A percentile compares a stretch with the other conserved stretches of the same genome.
phyloP scores from a whole-genome alignment of 2,888 invertebrate species.

The Caenorhabditis drosophilae region DNA sequence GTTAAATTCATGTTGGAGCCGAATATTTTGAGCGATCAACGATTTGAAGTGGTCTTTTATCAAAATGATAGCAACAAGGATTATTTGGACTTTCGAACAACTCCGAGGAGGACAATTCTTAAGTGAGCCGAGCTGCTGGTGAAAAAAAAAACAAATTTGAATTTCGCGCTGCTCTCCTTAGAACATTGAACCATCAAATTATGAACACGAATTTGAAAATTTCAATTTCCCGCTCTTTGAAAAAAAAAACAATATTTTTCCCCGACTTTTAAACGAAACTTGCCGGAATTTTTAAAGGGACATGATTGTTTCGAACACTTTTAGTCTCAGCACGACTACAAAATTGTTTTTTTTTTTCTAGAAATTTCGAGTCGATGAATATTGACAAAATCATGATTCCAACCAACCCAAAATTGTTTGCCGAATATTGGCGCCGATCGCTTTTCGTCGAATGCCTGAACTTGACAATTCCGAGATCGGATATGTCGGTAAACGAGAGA shows the following conservation, averaged over 20 bases:
- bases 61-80: conserved; percentile 11
- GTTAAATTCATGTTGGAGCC: conserved; percentile 1
- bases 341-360: neutral
- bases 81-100: conserved; percentile 16
- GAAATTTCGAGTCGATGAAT: conserved; percentile 4
- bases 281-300: no score
- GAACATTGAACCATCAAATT: neutral
- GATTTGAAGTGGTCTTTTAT: conserved; percentile 12
- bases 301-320: no score
- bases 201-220: neutral
- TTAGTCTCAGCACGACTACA: neutral
- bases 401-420: conserved; percentile 15
- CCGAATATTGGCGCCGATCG: conserved; percentile 22
- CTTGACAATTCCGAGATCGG: conserved; percentile 13
- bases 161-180: no score
- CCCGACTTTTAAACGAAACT: no score
- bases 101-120: conserved; percentile 14
- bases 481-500: no score
- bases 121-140: conserved; percentile 5
- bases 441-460: conserved; percentile 15
- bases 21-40: conserved; percentile 1
- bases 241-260: no score
- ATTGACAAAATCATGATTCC: conserved; percentile 12
- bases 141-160: neutral
- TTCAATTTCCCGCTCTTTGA: no score